phyloP scores from a whole-genome alignment of 2,888 invertebrate species.

The Xanthorhoe spadicearia region DNA sequence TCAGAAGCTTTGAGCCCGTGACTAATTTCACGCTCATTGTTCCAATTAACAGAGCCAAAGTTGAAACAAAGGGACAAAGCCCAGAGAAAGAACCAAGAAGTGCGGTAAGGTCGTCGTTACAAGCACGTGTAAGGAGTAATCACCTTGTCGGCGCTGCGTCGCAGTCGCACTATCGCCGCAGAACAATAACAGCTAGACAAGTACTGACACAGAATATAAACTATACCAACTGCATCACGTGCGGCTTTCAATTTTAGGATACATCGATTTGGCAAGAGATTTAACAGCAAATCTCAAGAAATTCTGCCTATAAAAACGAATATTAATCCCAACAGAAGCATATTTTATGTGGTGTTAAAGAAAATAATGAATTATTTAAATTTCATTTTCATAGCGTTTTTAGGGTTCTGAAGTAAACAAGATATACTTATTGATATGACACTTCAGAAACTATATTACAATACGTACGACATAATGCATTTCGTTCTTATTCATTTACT shows the following conservation, averaged over 20 bases:
- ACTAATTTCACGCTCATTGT: slow-evolving; percentile 47
- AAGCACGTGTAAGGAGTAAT: slow-evolving; percentile 55
- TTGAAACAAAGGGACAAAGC: slow-evolving; percentile 56
- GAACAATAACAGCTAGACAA: slow-evolving; percentile 30
- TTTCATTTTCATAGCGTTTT: slow-evolving; percentile 3
- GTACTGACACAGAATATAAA: slow-evolving; percentile 22
- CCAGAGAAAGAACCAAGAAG: slow-evolving; percentile 46
- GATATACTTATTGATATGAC: too few species aligned
- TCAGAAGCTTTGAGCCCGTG: slow-evolving; percentile 13
- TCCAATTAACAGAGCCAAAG: slow-evolving; percentile 39
- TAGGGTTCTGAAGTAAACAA: neutral
- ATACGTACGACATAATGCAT: too few species aligned
- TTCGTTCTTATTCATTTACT: too few species aligned
- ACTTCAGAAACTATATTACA: too few species aligned
- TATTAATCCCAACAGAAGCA: slow-evolving; percentile 17
- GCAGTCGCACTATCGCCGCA: slow-evolving; percentile 25
- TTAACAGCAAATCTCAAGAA: slow-evolving; percentile 36
- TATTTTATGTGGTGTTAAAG: neutral
- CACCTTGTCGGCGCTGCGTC: slow-evolving; percentile 35
- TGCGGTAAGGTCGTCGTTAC: slow-evolving; percentile 58
- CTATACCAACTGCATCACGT: slow-evolving; percentile 47
- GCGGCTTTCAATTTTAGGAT: slow-evolving; percentile 44
- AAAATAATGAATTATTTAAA: slow-evolving; percentile 2
- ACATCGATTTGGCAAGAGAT: slow-evolving; percentile 52
- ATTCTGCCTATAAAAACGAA: slow-evolving; percentile 14